Evolutionary conservation across 2,888 invertebrate genomes (phyloP), one percentile per base, ranked within the genome.

Genomic region (Dasysyrphus albostriatus): DNA sequence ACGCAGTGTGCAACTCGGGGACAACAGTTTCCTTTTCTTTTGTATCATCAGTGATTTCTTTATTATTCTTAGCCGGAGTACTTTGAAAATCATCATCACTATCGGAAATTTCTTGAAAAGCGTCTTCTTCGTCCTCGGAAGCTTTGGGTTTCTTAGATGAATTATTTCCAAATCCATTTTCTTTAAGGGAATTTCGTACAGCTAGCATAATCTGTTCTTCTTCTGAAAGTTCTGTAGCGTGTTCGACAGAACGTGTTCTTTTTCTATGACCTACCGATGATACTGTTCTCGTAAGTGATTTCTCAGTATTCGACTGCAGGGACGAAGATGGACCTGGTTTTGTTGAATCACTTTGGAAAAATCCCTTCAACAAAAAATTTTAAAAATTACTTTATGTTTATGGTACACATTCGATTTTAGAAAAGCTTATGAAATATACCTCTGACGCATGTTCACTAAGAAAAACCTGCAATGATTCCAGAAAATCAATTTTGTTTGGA

Each of bases 131-230:
- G 1, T 75, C 42, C 16, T 78, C 67, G 0, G 67, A 51, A 58
- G 65, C 8, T 67, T 54, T 82, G 10, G 75, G 14, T 49, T 75
- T 83, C 32, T 87, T 87, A 5, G 29, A 34, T 29, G 81, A 51
- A 63, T 59, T 24, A 34, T 65, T 65, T 19, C 42, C 81, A 39
- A 73, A 77, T 24, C 91, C 90, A 83, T 92, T 92, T 69, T 92
- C 92, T n/a, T 90, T 88, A 88, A 93, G 91, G n/a, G 92, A 93
- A 89, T 93, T 92, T 47, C 91, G 91, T n/a, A 93, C 92, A 29
- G 93, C 93, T 51, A 93, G 65, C 56, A 89, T 90, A 32, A 93
- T 88, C 89, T 93, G 93, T 72, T 93, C 92, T 58, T 92, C 92
- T 87, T 93, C 93, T 10, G 90, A 90, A 3, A 93, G 89, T 75